Conservation (phyloP, 2,888 invertebrate species). For the Baccha elongata region DNA sequence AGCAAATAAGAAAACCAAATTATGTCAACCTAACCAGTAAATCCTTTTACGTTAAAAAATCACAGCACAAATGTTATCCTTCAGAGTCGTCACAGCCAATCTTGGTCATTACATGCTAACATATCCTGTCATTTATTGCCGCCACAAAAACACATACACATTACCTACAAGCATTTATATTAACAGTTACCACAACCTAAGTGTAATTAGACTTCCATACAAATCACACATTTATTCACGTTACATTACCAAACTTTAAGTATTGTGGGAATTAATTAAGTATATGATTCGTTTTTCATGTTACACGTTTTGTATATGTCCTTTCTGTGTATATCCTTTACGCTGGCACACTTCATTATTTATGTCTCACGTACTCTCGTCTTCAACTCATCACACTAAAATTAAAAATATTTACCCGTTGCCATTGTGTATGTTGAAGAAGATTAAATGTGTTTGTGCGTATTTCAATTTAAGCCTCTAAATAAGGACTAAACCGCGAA, state of each 20-base stretch:
- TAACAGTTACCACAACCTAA: constrained; percentile 1
- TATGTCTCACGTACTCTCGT: neutral
- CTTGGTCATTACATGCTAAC: no score
- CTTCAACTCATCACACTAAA: constrained; percentile 15
- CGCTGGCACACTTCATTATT: neutral
- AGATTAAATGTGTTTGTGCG: neutral
- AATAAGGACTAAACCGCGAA: neutral
- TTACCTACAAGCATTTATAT: no score
- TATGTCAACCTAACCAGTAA: no score
- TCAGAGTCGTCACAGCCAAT: no score
- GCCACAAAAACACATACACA: no score
- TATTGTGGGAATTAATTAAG: no score
- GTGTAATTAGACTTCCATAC: constrained; percentile 4
- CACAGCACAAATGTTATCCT: no score
- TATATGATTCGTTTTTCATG: no score
- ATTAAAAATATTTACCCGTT: constrained; percentile 64
- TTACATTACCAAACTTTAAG: constrained; percentile 35
- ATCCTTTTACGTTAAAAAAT: no score
- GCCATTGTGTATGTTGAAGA: neutral
- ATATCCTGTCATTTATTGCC: no score
- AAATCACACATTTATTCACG: constrained; percentile 36
- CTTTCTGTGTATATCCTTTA: constrained; percentile 18
- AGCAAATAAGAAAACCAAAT: no score
- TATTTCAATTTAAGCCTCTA: neutral
- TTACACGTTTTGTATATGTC: constrained; percentile 52